Percentiles rank a stretch among this genome's conserved stretches.
These are phyloP conservation scores for Crossocerus cetratus DNA, from an alignment of 2,888 invertebrate species.

Conservation along the genomic window DNA sequence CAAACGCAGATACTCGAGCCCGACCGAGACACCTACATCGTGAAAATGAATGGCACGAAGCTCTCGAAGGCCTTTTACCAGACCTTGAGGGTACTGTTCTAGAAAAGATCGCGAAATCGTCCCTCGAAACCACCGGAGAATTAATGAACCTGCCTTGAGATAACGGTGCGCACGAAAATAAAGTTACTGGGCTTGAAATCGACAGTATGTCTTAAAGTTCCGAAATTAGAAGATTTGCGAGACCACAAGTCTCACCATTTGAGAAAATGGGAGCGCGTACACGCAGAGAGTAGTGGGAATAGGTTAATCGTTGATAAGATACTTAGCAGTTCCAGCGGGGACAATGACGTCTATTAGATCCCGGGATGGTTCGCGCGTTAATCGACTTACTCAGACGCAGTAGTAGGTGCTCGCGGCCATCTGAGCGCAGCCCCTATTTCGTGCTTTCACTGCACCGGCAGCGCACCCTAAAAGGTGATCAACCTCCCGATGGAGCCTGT, in stretches of 20 bases:
- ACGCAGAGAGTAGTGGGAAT: no score
- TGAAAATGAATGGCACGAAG: constrained; percentile 44
- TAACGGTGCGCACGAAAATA: constrained; percentile 39
- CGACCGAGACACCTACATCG: neutral
- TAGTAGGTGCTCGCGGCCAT: neutral
- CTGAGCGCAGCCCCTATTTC: neutral
- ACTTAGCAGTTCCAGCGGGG: no score
- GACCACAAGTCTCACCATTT: no score
- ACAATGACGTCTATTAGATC: no score
- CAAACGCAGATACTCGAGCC: constrained; percentile 58
- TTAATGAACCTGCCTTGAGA: constrained; percentile 63
- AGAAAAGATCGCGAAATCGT: constrained; percentile 61
- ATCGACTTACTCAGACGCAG: neutral
- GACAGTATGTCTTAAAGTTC: no score
- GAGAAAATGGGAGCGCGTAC: no score
- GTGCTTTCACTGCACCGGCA: neutral
- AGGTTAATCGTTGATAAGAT: no score
- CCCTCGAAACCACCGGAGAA: constrained; percentile 64
- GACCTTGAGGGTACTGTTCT: neutral
- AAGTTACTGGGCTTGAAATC: no score
- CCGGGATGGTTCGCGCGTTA: constrained; percentile 1
- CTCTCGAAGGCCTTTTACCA: constrained; percentile 44
- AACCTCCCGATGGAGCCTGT: constrained; percentile 27
- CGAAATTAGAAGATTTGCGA: no score
- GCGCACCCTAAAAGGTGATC: neutral